A percentile compares a stretch with the other conserved stretches of the same genome.
Conservation (phyloP, 2,113 vertebrate species). For the Salvelinus fontinalis region DNA sequence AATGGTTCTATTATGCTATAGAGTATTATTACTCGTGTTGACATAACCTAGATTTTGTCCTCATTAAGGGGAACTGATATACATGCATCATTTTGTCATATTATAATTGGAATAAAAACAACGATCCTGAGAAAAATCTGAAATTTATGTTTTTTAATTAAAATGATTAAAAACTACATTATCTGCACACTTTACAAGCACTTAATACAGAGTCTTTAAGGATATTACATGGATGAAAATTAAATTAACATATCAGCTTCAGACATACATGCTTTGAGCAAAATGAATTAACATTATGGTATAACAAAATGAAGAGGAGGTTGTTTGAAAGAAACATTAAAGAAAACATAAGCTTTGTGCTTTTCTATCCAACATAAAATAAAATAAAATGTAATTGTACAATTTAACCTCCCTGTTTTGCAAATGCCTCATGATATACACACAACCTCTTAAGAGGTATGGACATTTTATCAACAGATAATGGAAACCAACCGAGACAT, state of each 20-base stretch:
- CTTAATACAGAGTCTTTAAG: conserved; percentile 69
- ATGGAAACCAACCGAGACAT: conserved; percentile 33
- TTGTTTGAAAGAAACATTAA: conserved; percentile 57
- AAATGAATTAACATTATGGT: conserved; percentile 44
- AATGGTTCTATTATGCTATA: background rate
- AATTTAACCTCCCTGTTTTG: conserved; percentile 41
- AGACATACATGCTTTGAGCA: conserved; percentile 74
- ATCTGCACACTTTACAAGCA: conserved; percentile 78
- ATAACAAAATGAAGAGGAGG: conserved; percentile 45
- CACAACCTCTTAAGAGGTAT: conserved; percentile 36
- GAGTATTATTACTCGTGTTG: background rate
- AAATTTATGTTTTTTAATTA: conserved; percentile 74
- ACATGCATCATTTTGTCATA: background rate
- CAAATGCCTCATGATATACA: background rate
- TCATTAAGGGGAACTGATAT: background rate
- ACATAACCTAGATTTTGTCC: background rate
- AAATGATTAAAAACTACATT: conserved; percentile 81
- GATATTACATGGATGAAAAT: conserved; percentile 71
- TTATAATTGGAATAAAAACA: conserved; percentile 20
- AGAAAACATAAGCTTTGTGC: conserved; percentile 58
- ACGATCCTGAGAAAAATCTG: conserved; percentile 28
- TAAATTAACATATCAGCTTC: conserved; percentile 76
- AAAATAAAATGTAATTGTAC: conserved; percentile 52
- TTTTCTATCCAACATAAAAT: conserved; percentile 63
- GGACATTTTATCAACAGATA: conserved; percentile 15